Percentiles rank a stretch among this genome's conserved stretches.
These are phyloP conservation scores for Holacanthella duospinosa DNA, from an alignment of 2,888 invertebrate genomes.

Conservation along the genomic window DNA sequence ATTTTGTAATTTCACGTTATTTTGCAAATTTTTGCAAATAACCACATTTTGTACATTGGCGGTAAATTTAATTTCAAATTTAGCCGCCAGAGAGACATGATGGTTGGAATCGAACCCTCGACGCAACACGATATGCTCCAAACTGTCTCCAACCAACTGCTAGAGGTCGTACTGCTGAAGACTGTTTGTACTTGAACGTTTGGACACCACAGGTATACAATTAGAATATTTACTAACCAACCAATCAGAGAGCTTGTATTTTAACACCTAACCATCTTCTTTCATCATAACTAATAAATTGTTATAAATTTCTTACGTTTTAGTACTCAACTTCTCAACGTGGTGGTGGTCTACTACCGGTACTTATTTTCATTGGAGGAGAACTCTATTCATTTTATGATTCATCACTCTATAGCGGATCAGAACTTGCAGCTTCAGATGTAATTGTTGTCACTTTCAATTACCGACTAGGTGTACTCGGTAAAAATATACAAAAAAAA, in stretches of 20 bases:
- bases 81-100: constrained; percentile 59
- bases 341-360: constrained; percentile 52
- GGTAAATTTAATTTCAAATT: no score
- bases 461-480: constrained; percentile 60
- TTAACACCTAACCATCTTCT: no score
- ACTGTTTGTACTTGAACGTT: constrained; percentile 81
- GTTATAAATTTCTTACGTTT: constrained; percentile 8
- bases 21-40: no score
- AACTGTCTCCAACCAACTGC: constrained; percentile 53
- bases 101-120: constrained; percentile 61
- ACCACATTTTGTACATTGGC: no score
- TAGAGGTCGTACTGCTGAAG: constrained; percentile 51
- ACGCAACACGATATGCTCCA: constrained; percentile 59
- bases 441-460: constrained; percentile 59
- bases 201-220: constrained; percentile 79
- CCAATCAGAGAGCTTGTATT: no score
- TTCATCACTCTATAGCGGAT: constrained; percentile 46
- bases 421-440: constrained; percentile 61
- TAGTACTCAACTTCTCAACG: constrained; percentile 32
- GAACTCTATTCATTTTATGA: constrained; percentile 47
- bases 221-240: no score
- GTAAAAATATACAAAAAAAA: constrained; percentile 32
- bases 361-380: constrained; percentile 59
- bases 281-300: no score
- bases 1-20: no score